phyloP scores from a whole-genome alignment of 2,113 vertebrate species.

The Aspiorhynchus laticeps region DNA sequence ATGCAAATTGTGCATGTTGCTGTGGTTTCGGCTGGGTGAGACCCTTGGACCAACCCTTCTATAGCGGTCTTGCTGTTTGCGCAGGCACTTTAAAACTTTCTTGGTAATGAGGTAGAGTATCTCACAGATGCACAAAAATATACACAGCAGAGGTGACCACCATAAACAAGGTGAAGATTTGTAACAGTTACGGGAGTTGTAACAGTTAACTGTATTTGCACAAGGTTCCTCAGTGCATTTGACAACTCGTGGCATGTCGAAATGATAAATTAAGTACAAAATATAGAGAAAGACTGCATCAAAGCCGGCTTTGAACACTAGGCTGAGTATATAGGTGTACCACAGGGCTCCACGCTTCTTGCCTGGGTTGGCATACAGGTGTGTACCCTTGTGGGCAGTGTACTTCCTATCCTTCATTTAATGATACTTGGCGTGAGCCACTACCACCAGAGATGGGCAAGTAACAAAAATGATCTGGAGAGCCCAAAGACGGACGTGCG shows the following conservation, averaged over 20 bases:
- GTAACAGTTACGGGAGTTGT: slow-evolving; percentile 83
- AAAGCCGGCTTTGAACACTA: slow-evolving; percentile 83
- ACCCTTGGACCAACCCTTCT: slow-evolving; percentile 61
- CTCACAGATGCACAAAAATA: too few relatives aligned
- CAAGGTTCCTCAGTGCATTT: slow-evolving; percentile 84
- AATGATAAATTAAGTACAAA: slow-evolving; percentile 82
- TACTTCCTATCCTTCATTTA: slow-evolving; percentile 80
- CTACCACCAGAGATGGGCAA: slow-evolving; percentile 89
- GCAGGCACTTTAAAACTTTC: slow-evolving; percentile 66
- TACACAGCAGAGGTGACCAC: slow-evolving; percentile 78
- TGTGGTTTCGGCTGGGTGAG: slow-evolving; percentile 61
- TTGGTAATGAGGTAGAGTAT: slow-evolving; percentile 69
- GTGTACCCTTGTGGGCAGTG: slow-evolving; percentile 59
- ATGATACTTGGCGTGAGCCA: slow-evolving; percentile 87
- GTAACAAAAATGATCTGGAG: slow-evolving; percentile 96
- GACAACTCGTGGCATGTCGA: slow-evolving; percentile 76
- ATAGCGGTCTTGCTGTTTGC: neutral
- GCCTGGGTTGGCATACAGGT: slow-evolving; percentile 76
- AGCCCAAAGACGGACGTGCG: slow-evolving; percentile 92
- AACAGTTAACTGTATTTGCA: slow-evolving; percentile 91
- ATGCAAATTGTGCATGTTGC: slow-evolving; percentile 14
- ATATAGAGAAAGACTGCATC: slow-evolving; percentile 85
- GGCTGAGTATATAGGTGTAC: slow-evolving; percentile 92
- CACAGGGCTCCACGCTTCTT: slow-evolving; percentile 90
- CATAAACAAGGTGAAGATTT: slow-evolving; percentile 88